Evolutionary conservation across 2,888 invertebrate genomes (phyloP).

Genomic region (Seladonia tumulorum): DNA sequence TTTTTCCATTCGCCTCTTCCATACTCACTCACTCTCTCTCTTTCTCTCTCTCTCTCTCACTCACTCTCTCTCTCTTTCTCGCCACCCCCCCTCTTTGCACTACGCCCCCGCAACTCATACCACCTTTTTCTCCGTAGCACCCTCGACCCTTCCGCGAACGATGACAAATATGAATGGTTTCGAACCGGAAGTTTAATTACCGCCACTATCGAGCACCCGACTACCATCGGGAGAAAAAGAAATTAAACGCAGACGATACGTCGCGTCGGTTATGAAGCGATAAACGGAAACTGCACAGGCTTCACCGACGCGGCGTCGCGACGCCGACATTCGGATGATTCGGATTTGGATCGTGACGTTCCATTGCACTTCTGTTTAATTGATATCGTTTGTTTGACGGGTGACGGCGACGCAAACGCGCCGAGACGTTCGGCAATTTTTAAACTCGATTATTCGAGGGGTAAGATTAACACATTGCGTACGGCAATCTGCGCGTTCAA

Average conservation of each 20-base stretch:
- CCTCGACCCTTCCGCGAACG: constrained; percentile 35
- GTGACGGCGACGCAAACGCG: neutral
- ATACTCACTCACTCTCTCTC: neutral
- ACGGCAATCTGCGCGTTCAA: too few species aligned
- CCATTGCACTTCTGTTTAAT: neutral
- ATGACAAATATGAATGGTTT: constrained; percentile 65
- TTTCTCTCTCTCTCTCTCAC: neutral
- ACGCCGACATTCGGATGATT: neutral
- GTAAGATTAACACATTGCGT: too few species aligned
- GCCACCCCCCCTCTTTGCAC: neutral
- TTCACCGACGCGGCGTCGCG: neutral
- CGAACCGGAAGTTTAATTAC: constrained; percentile 70
- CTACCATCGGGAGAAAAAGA: constrained; percentile 32
- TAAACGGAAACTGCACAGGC: neutral
- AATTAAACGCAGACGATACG: constrained; percentile 49
- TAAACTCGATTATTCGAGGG: neutral
- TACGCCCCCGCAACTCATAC: neutral
- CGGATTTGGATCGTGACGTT: too few species aligned
- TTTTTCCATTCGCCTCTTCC: constrained; percentile 31
- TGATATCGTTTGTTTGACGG: neutral
- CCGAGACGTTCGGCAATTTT: neutral
- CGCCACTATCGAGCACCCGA: constrained; percentile 50
- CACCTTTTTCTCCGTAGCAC: constrained; percentile 8
- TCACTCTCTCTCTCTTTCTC: too few species aligned
- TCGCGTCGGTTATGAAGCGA: neutral